Evolutionary conservation across 2,113 vertebrate genomes (phyloP).

Genomic region (Takifugu bimaculatus): DNA sequence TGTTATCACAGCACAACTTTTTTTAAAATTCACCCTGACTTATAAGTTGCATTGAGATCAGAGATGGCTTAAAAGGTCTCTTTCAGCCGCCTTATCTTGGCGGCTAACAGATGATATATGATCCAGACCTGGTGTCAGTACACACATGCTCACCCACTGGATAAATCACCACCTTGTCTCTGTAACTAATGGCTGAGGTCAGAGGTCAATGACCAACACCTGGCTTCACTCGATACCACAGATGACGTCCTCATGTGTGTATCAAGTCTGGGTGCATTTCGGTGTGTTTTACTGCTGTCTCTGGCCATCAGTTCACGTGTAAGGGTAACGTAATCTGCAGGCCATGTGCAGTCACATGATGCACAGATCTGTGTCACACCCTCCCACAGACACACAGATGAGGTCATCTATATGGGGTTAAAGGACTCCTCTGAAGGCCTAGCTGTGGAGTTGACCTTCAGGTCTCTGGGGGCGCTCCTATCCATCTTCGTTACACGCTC

Average conservation of each 20-base stretch:
- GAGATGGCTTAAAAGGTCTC: constrained; percentile 27
- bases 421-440: constrained; percentile 47
- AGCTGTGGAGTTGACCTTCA: constrained; percentile 40
- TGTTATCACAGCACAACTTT: constrained; percentile 8
- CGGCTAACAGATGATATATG: constrained; percentile 74
- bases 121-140: constrained; percentile 55
- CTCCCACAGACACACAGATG: constrained; percentile 12
- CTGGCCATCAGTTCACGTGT: constrained; percentile 53
- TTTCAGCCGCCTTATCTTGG: constrained; percentile 34
- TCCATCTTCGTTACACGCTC: constrained; percentile 21
- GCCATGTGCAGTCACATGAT: constrained; percentile 53
- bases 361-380: constrained; percentile 55
- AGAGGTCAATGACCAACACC: constrained; percentile 53
- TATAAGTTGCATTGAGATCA: no score
- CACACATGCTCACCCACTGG: constrained; percentile 5
- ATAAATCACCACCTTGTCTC: constrained; percentile 60
- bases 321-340: constrained; percentile 59
- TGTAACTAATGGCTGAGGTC: constrained; percentile 59
- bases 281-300: constrained; percentile 26
- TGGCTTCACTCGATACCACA: constrained; percentile 44
- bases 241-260: constrained; percentile 8
- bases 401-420: constrained; percentile 56
- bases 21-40: not conserved
- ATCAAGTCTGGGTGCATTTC: not conserved
- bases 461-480: constrained; percentile 24